Evolutionary conservation across 2,113 vertebrate species (phyloP).

Genomic region (Brevimyrus niger): DNA sequence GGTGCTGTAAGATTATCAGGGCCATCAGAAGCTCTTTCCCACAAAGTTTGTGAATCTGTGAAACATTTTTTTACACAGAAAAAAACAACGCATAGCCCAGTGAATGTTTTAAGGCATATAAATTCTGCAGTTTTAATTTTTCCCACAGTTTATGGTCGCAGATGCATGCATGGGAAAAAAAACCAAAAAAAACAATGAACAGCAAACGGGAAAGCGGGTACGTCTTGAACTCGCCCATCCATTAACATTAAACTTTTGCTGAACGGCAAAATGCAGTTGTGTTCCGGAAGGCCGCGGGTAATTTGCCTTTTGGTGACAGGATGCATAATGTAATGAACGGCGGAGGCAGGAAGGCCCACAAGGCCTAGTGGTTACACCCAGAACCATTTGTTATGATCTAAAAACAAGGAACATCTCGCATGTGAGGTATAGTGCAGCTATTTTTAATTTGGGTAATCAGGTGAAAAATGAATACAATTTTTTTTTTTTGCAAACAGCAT

Average conservation of each 20-base stretch:
- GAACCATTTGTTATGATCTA: not conserved
- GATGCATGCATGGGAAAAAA: too few species aligned
- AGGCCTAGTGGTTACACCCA: not conserved
- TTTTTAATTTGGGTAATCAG: not conserved
- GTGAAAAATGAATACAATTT: not conserved
- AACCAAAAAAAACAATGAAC: not conserved
- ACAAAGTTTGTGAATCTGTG: not conserved
- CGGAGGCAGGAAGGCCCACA: not conserved
- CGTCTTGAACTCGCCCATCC: not conserved
- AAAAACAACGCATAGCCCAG: not conserved
- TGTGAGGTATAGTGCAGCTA: not conserved
- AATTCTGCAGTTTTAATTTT: not conserved
- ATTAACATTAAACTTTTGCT: not conserved
- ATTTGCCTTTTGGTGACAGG: conserved; percentile 13
- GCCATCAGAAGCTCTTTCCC: not conserved
- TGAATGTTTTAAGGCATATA: not conserved
- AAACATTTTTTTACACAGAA: not conserved
- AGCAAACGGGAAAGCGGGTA: not conserved
- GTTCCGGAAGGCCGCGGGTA: not conserved
- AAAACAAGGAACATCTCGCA: not conserved
- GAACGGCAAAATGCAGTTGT: not conserved
- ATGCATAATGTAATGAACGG: conserved; percentile 2
- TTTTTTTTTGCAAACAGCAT: not conserved
- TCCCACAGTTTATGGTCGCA: not conserved
- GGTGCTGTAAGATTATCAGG: not conserved